Evolutionary conservation across 2,113 vertebrate species (phyloP).

Genomic region (Pelusios castaneus): DNA sequence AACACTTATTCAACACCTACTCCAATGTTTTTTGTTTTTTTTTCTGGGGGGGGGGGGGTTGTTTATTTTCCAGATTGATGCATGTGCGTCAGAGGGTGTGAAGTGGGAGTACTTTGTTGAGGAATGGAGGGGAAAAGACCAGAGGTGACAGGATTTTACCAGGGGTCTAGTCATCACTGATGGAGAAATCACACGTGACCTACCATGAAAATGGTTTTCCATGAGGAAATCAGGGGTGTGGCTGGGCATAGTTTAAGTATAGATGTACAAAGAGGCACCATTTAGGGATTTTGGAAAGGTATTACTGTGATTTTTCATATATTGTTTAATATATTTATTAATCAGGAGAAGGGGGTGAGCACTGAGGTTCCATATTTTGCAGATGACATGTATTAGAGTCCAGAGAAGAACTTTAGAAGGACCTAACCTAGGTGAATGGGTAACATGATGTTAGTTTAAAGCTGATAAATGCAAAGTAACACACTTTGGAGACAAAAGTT

Average conservation of each 20-base stretch:
- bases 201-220: neutral
- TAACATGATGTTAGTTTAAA: neutral
- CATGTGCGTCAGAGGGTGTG: constrained; percentile 9
- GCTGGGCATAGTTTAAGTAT: neutral
- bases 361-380: neutral
- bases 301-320: neutral
- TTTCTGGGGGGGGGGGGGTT: no score
- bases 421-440: neutral
- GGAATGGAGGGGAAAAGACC: neutral
- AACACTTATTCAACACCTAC: neutral
- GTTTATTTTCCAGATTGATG: constrained; percentile 7
- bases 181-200: neutral
- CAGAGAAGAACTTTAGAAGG: neutral
- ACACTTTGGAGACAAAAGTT: neutral
- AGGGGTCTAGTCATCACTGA: neutral
- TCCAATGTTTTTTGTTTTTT: neutral
- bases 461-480: neutral
- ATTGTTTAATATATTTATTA: neutral
- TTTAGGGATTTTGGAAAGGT: neutral
- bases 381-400: neutral
- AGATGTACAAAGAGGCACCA: neutral
- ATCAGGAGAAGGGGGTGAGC: neutral
- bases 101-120: neutral
- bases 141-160: neutral
- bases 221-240: neutral